Evolutionary conservation across 2,113 vertebrate species (phyloP), one percentile per base, ranked within the genome.

Genomic region (Lichenostomus cassidix): DNA sequence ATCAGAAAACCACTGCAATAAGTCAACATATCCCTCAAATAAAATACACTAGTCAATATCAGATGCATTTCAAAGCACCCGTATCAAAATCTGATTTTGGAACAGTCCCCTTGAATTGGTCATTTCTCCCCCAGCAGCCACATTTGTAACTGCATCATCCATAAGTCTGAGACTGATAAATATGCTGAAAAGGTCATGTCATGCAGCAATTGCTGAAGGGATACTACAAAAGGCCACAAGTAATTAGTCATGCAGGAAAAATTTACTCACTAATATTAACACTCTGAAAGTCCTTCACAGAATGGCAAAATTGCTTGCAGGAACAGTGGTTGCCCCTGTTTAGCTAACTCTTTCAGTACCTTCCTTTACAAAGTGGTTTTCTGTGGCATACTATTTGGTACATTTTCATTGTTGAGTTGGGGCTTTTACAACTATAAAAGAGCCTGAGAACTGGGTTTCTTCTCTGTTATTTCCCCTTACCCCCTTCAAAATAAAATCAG

Each of bases 101-200:
- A 94, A 59, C 15, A 67, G 20, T 35, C 5, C 49, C 24, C 28
- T 58, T 17, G 14, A 79, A 71, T 17, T 89, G 41, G n/a, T 60
- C 35, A 74, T 90, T 94, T 55, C 14, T 69, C 8, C 6, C 4
- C 11, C 64, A 86, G 75, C 9, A 74, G 35, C 21, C 22, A 35
- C n/a, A n/a, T 53, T 89, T 88, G 65, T 27, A 59, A 55, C 10
- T 76, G 55, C 52, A 80, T 77, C 41, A 53, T 77, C 82, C 27
- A 4, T 37, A 63, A 47, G 4, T 20, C 24, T 87, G 35, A 79
- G 33, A 55, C 68, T 75, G 68, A 92, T 86, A 94, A 94, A 83
- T 88, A 60, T 17, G 28, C 49, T 78, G 87, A 91, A 95, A 95
- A 96, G 81, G 87, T 95, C 79, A 92, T 19, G 35, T 56, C 85